phyloP scores from a whole-genome alignment of 37 sponge, comb jelly and placozoan genomes.

The Amphimedon queenslandica region DNA sequence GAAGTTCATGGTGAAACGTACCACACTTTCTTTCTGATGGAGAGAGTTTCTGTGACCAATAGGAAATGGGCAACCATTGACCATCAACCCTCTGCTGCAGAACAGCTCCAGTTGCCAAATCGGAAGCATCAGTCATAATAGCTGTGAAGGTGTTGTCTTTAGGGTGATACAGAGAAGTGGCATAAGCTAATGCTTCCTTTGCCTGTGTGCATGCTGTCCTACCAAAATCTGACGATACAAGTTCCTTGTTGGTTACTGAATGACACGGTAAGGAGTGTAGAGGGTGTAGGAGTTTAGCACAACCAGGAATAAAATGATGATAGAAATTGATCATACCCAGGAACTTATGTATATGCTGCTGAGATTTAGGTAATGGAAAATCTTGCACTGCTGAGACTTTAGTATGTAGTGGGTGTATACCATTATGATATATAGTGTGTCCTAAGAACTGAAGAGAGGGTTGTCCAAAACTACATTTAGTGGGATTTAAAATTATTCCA shows the following conservation, averaged over 20 bases:
- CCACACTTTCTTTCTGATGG: constrained; percentile 42
- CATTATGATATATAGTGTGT: no score
- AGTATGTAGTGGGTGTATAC: constrained; percentile 16
- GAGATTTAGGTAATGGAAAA: constrained; percentile 10
- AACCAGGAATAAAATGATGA: constrained; percentile 26
- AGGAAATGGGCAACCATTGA: constrained; percentile 12
- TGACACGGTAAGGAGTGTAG: constrained; percentile 21
- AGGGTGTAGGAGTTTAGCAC: constrained; percentile 22
- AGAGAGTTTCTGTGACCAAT: constrained; percentile 25
- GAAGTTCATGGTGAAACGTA: constrained; percentile 36
- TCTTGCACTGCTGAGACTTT: constrained; percentile 21
- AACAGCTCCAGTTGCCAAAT: constrained; percentile 5
- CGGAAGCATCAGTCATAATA: constrained; percentile 27
- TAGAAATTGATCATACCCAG: constrained; percentile 44
- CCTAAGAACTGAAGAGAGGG: background rate
- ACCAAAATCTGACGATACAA: background rate
- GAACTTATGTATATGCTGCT: constrained; percentile 18
- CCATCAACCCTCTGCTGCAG: constrained; percentile 4
- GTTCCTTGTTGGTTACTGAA: background rate
- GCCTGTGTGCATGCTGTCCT: background rate
- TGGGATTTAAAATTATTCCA: no score
- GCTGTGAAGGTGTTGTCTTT: constrained; percentile 3
- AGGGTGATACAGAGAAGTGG: constrained; percentile 9
- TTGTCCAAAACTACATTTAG: no score
- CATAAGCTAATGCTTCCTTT: constrained; percentile 6